Evolutionary conservation across 2,113 vertebrate genomes (phyloP).

Genomic region (Rhabdomys dilectus): DNA sequence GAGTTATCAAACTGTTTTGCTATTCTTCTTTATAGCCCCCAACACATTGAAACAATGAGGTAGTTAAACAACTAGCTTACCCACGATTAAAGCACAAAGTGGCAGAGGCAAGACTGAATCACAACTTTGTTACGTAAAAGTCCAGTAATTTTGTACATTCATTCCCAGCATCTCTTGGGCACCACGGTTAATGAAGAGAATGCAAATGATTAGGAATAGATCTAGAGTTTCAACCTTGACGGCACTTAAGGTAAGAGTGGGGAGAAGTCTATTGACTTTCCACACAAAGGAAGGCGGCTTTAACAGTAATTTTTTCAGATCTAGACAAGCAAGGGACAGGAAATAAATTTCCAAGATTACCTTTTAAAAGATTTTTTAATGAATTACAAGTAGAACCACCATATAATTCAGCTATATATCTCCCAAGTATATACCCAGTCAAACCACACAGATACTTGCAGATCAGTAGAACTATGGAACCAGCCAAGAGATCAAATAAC

Average conservation of each 20-base stretch:
- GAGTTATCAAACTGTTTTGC: no score
- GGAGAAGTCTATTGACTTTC: not conserved
- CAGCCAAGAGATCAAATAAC: not conserved
- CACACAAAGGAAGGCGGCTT: not conserved
- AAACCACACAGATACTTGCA: not conserved
- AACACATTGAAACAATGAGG: not conserved
- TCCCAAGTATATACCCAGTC: not conserved
- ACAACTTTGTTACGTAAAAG: not conserved
- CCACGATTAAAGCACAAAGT: not conserved
- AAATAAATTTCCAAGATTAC: not conserved
- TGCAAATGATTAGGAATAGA: not conserved
- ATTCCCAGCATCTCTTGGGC: not conserved
- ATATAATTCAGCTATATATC: not conserved
- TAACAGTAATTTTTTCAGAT: conserved; percentile 22
- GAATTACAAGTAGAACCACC: not conserved
- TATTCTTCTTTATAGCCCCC: no score
- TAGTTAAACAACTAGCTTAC: not conserved
- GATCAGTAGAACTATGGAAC: not conserved
- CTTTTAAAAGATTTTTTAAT: not conserved
- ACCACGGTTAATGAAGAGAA: not conserved
- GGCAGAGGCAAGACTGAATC: not conserved
- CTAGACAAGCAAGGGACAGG: conserved; percentile 37
- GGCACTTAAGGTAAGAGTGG: not conserved
- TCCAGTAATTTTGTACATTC: not conserved
- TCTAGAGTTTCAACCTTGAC: not conserved